Evolutionary conservation across 2,797 vertebrate genomes (phyloP).

Genomic region (Acestrorhynchus altus): DNA sequence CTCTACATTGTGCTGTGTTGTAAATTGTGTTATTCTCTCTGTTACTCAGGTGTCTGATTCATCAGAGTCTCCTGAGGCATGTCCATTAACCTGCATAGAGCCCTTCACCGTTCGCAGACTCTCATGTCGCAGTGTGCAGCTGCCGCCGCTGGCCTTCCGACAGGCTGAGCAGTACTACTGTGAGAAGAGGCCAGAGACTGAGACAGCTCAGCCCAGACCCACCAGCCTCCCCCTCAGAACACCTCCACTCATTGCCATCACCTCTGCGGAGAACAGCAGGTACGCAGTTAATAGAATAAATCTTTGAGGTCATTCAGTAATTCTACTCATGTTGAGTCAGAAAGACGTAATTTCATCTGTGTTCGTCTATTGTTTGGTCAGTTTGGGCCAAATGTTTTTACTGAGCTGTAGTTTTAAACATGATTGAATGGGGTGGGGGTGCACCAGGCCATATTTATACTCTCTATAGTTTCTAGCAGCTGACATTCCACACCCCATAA

Average conservation of each 20-base stretch:
- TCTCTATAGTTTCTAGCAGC: background rate
- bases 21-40: background rate
- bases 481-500: background rate
- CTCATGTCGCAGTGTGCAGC: constrained; percentile 87
- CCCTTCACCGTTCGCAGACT: constrained; percentile 88
- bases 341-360: no score
- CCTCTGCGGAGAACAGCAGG: constrained; percentile 89
- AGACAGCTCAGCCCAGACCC: constrained; percentile 83
- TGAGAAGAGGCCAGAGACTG: constrained; percentile 80
- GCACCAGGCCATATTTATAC: no score
- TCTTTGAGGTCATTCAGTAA: background rate
- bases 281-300: constrained; percentile 63
- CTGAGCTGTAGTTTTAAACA: background rate
- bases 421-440: background rate
- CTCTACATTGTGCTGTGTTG: background rate
- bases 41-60: constrained; percentile 82
- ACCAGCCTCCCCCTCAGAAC: constrained; percentile 88
- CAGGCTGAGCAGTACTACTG: constrained; percentile 90
- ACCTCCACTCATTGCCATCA: constrained; percentile 93
- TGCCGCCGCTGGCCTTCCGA: constrained; percentile 92
- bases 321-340: background rate
- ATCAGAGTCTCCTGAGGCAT: constrained; percentile 80
- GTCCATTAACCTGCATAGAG: constrained; percentile 81
- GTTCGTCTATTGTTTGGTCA: no score
- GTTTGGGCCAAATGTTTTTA: background rate